Evolutionary conservation across 2,113 vertebrate genomes (phyloP).

Genomic region (Sinosuthora webbiana): DNA sequence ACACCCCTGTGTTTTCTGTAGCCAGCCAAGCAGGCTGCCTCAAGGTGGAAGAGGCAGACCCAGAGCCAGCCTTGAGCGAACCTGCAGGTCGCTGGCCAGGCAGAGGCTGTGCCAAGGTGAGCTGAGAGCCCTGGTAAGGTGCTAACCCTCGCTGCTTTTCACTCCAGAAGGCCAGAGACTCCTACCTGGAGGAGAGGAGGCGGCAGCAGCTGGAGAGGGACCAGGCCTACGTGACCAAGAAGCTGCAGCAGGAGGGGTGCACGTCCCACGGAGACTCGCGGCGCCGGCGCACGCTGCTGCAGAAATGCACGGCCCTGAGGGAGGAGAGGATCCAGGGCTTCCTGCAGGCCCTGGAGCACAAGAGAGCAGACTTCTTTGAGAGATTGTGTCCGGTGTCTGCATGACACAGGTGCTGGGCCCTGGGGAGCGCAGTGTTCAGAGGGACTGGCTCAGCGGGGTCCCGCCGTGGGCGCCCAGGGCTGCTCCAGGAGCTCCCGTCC

Average conservation of each 20-base stretch:
- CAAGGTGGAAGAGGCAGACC: background rate
- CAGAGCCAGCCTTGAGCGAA: background rate
- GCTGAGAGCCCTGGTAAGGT: background rate
- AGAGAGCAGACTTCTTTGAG: constrained; percentile 81
- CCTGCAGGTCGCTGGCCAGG: background rate
- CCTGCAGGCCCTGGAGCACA: constrained; percentile 84
- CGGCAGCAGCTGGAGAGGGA: constrained; percentile 87
- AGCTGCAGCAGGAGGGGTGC: constrained; percentile 80
- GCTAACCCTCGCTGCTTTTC: background rate
- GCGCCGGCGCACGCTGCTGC: constrained; percentile 76
- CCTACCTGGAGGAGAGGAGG: constrained; percentile 83
- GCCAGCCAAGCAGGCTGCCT: background rate
- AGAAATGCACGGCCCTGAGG: constrained; percentile 75
- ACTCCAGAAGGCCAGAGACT: constrained; percentile 87
- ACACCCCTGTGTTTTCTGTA: background rate
- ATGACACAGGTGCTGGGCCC: constrained; percentile 52
- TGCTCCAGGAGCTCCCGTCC: background rate
- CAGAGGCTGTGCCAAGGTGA: background rate
- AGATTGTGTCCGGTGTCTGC: constrained; percentile 71
- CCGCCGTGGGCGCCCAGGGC: background rate
- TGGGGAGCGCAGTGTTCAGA: background rate
- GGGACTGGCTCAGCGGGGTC: background rate
- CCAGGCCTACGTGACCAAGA: constrained; percentile 79
- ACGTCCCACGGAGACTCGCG: constrained; percentile 67
- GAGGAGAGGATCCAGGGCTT: constrained; percentile 89